phyloP scores from a whole-genome alignment of 53 echinoderm and acorn worm genomes.

The Antedon mediterranea region DNA sequence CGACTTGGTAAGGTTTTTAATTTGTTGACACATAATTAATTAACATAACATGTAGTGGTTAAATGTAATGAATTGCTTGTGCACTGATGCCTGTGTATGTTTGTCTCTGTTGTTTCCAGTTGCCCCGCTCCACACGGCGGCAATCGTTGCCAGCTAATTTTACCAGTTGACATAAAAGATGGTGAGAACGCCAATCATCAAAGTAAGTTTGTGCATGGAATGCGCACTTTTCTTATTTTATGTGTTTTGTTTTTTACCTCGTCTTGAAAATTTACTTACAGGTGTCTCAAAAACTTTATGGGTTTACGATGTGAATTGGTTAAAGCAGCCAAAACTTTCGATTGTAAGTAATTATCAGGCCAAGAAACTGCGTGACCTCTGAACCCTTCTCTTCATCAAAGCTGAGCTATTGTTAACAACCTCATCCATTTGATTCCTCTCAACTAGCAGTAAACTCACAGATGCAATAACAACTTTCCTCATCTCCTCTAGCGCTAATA shows the following conservation, averaged over 20 bases:
- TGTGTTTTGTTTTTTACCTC: neutral
- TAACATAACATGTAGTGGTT: neutral
- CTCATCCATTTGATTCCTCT: neutral
- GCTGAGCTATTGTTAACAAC: neutral
- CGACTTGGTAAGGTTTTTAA: no score
- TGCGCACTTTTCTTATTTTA: neutral
- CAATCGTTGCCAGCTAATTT: neutral
- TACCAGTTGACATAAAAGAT: neutral
- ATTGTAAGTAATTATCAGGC: neutral
- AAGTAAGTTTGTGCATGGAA: neutral
- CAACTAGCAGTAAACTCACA: neutral
- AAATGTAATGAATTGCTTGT: neutral
- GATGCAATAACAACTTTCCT: neutral
- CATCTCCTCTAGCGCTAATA: neutral
- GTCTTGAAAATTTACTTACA: neutral
- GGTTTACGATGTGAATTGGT: neutral
- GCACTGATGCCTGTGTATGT: neutral
- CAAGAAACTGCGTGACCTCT: constrained; percentile 1
- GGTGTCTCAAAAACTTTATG: neutral
- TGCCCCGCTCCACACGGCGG: neutral
- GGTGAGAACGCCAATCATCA: neutral
- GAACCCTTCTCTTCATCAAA: neutral
- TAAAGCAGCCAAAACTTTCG: neutral
- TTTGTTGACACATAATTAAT: neutral
- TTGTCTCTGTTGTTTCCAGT: neutral